Base-by-base conservation (phyloP, 2,113 vertebrate species). In the Oncorhynchus masou region DNA sequence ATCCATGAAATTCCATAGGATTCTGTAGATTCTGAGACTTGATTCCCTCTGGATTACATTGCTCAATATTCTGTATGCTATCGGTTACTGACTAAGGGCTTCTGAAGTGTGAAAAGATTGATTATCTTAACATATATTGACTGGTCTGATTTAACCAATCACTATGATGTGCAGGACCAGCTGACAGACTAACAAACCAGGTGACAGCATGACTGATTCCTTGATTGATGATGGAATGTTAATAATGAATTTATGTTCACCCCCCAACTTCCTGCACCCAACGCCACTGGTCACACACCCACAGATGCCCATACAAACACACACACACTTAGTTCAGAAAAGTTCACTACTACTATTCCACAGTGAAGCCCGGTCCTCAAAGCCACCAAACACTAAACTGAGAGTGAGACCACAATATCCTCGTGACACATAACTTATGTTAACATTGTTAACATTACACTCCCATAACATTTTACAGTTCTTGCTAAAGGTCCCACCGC, bases 111-210 rank as follows among this genome's bases (percentile, higher is more conserved):
- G 70, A 83, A 59, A 12, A 48, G 12, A 88, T 84, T 79, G 83
- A 87, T 88, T 76, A 49, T 62, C 78, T 80, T 73, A 81, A 20
- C 49, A 77, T 62, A 49, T 67, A 85, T 86, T 67, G 83, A 88
- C 71, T 62, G 31, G 19, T 70, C 39, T 78, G 34, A 84, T 86
- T 79, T 9, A 71, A 81, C 68, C 67, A 64, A 80, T 89, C 83
- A 78, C 60, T 75, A 9, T 1, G 51, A 45, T 45, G 29, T 78
- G 83, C 65, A 83, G 34, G 48, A 76, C 64, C 76, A 49, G 27
- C 77, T 83, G 73, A 77, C 76, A 81, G 29, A 62, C 24, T 16
- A 4, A 9, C 65, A 13, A 54, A 25, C 5, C 3, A 2, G 60
- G 11, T 79, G 77, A 84, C 79, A 34, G 67, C 29, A 60, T 48